Base-by-base conservation (phyloP, 2,888 invertebrate species). In the Mesorhabditis spiculigera region DNA sequence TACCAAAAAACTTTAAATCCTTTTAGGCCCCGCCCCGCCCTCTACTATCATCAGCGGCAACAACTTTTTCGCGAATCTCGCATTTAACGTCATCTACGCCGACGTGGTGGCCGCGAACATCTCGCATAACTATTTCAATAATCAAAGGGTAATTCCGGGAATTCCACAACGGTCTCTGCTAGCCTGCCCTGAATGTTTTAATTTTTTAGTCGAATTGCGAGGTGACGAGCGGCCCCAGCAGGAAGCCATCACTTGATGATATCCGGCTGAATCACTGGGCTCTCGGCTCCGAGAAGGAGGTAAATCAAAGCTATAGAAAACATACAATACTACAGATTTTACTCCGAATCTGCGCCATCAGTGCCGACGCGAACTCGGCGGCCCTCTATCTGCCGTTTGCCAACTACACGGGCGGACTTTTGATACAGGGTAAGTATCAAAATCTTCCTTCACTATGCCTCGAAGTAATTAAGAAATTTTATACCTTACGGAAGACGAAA, bases 341-440 rank as follows among this genome's bases (percentile, higher is more conserved):
- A 50, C 58, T 50, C n/a, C 58, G 58, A 10, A n/a, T 50, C n/a
- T 50, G 58, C n/a, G 58, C 58, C n/a, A 50, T 50, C n/a, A n/a
- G n/a, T 50, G 58, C 58, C n/a, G 58, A n/a, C 58, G 58, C 58
- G n/a, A 50, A n/a, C n/a, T 10, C 8, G n/a, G 58, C 58, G 58
- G 58, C 58, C n/a, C 58, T 50, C 58, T 50, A 50, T 50, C n/a
- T 50, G n/a, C 58, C 58, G n/a, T 50, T 50, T 50, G 58, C 58
- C n/a, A 50, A 50, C n/a, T 50, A 50, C n/a, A 13, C 58, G 8
- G 58, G 58, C 58, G 10, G 10, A 50, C 58, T 50, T 50, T 50
- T 50, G 8, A 50, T 50, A 2, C 10, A n/a, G n/a, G 58, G 50
- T 50, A 13, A 50, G 50, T 10, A 10, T 50, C 13, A 13, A 50